These are phyloP conservation scores for Rhabdophis nuchalis DNA, from an alignment of 2,797 vertebrate species.

Conservation along the genomic window DNA sequence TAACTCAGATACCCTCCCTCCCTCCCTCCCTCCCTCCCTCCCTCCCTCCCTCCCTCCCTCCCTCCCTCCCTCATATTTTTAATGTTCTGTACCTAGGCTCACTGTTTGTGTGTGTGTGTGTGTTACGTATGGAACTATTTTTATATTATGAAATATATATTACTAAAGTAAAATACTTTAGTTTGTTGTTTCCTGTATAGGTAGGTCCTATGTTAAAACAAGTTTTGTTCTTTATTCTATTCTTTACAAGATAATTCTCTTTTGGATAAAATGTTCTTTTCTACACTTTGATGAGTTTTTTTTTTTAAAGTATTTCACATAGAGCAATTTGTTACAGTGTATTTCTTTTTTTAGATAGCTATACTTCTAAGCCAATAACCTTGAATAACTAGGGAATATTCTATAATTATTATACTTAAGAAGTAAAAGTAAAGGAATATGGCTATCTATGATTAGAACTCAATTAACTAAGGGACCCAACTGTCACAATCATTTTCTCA, in stretches of 20 bases:
- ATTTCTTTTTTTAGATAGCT: constrained; percentile 6
- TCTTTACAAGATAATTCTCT: background rate
- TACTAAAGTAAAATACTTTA: background rate
- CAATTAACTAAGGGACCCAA: background rate
- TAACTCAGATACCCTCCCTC: background rate
- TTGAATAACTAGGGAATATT: background rate
- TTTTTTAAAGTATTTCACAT: background rate
- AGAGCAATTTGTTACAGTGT: background rate
- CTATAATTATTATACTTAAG: background rate
- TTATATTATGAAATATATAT: background rate
- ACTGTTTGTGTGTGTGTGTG: background rate
- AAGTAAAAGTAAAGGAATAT: background rate
- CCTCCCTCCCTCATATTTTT: background rate
- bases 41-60: background rate
- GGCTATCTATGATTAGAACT: background rate
- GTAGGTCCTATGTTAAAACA: background rate
- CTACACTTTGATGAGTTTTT: background rate
- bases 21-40: background rate
- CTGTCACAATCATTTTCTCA: background rate
- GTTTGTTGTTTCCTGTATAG: background rate
- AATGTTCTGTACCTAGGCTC: background rate
- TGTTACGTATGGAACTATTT: background rate
- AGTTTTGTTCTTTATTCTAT: background rate
- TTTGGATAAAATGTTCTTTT: background rate
- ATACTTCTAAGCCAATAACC: background rate